Evolutionary conservation across 1,140 invertebrate genomes (phyloP).

Genomic region (Vollenhovia emeryi): DNA sequence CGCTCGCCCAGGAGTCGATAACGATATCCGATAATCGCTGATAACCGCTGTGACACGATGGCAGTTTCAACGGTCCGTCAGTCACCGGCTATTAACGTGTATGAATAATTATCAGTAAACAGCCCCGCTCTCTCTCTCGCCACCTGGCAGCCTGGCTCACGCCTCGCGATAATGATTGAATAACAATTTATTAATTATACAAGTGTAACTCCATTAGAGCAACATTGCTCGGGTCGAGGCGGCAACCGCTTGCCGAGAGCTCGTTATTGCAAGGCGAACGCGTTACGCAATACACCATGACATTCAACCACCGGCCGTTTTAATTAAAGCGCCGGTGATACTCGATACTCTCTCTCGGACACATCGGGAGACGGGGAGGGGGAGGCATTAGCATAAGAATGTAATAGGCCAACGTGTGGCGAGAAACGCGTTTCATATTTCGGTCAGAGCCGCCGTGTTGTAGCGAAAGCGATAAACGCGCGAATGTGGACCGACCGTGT

Average conservation of each 20-base stretch:
- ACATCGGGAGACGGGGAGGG: no score
- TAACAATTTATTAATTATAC: conserved; percentile 4
- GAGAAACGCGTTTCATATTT: conserved; percentile 42
- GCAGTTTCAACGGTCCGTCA: background rate
- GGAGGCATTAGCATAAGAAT: conserved; percentile 52
- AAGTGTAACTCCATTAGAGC: background rate
- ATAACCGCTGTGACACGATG: conserved; percentile 20
- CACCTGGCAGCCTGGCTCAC: background rate
- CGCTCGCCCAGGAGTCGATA: conserved; percentile 6
- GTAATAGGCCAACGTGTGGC: conserved; percentile 21
- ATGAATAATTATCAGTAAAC: conserved; percentile 33
- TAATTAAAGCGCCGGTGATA: conserved; percentile 42
- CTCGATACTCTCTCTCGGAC: conserved; percentile 14
- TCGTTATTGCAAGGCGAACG: conserved; percentile 2
- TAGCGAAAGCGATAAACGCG: conserved; percentile 30
- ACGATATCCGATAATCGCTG: conserved; percentile 31
- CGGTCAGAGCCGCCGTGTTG: conserved; percentile 7
- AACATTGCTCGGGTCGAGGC: background rate
- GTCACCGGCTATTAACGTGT: conserved; percentile 23
- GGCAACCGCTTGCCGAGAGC: no score
- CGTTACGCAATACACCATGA: conserved; percentile 43
- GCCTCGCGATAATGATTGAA: background rate
- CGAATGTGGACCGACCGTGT: background rate
- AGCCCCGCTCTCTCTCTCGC: background rate
- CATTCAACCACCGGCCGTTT: conserved; percentile 40